Evolutionary conservation across 2,888 invertebrate species (phyloP).

Genomic region (Caenorhabditis sinica): DNA sequence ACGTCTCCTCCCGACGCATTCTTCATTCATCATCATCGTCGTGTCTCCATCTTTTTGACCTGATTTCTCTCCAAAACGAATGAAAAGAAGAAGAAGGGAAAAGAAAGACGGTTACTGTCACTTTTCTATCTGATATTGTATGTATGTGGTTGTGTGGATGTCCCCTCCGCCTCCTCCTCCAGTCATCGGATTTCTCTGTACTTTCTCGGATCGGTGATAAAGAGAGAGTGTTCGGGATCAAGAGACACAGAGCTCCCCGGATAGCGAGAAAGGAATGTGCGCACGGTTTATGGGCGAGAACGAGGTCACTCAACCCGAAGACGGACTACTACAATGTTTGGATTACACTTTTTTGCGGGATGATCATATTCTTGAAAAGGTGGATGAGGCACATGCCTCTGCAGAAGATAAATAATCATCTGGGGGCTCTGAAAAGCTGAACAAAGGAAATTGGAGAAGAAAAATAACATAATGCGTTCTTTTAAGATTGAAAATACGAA

Average conservation of each 20-base stretch:
- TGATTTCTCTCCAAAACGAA: conserved; percentile 50
- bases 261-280: conserved; percentile 56
- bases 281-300: conserved; percentile 64
- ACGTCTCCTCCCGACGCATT: conserved; percentile 16
- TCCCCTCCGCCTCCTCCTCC: conserved; percentile 8
- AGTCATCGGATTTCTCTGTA: conserved; percentile 19
- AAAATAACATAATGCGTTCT: too few relatives aligned
- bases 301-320: conserved; percentile 54
- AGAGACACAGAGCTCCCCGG: conserved; percentile 41
- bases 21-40: conserved; percentile 59
- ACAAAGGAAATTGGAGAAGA: too few relatives aligned
- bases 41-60: conserved; percentile 61
- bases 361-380: conserved; percentile 35
- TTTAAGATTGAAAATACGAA: too few relatives aligned
- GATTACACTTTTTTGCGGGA: conserved; percentile 54
- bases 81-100: conserved; percentile 14
- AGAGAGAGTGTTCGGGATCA: conserved; percentile 23
- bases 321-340: conserved; percentile 58
- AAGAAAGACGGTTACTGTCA: conserved; percentile 54
- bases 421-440: too few relatives aligned
- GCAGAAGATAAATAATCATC: neutral
- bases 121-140: conserved; percentile 63
- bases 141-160: conserved; percentile 20
- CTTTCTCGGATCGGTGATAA: conserved; percentile 59
- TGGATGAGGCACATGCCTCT: neutral